A percentile compares a stretch with the other conserved stretches of the same genome.
phyloP scores from a whole-genome alignment of 2,797 vertebrate species.

The Hemitrygon akajei region DNA sequence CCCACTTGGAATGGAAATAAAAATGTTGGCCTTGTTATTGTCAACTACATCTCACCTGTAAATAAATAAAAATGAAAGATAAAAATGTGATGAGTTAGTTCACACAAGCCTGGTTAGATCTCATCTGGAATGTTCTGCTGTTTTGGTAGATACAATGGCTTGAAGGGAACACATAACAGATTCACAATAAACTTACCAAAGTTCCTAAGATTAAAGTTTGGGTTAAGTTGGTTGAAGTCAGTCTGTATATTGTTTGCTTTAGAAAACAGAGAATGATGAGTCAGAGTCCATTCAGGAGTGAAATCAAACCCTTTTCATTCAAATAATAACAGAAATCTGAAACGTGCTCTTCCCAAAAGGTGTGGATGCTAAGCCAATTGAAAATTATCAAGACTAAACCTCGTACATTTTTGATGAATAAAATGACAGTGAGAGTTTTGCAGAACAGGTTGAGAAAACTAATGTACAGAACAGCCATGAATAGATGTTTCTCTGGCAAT shows the following conservation, averaged over 20 bases:
- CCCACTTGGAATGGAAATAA: not conserved
- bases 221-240: not conserved
- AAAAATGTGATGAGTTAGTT: not conserved
- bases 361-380: not conserved
- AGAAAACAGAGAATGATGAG: not conserved
- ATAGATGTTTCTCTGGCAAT: not conserved
- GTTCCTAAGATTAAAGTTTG: not conserved
- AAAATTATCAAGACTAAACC: not conserved
- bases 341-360: not conserved
- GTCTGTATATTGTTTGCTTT: not conserved
- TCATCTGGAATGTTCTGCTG: not conserved
- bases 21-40: not conserved
- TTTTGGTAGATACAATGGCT: not conserved
- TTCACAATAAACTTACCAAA: not conserved
- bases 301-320: no score
- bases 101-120: not conserved
- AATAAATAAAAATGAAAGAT: not conserved
- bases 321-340: not conserved
- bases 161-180: not conserved
- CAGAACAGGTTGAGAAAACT: not conserved
- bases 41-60: no score
- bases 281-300: not conserved
- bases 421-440: not conserved
- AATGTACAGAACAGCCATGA: not conserved
- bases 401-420: not conserved